Base-by-base conservation (phyloP, 92 coral and sea anemone genomes). In the Phenganax marumi region DNA sequence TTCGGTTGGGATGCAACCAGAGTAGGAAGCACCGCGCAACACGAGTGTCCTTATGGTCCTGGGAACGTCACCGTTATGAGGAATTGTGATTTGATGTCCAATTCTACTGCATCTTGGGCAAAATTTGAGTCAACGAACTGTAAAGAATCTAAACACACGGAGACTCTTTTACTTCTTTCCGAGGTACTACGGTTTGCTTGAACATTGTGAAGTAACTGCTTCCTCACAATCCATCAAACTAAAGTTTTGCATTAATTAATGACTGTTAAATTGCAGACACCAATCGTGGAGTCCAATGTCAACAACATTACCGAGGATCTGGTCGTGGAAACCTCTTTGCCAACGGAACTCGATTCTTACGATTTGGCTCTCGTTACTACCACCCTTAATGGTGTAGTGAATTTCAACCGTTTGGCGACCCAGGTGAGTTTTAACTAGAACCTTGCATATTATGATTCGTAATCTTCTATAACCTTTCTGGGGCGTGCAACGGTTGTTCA, bases 41-140 rank as follows among this genome's bases (percentile, higher is more conserved):
- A 78, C 68, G 14, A 26, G 13, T 78, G 83, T 52, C 83, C 83
- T 1, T 63, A 78, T 78, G 83, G 83, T 24, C 83, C 83, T 46
- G 52, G 54, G 4, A 63, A 63, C 22, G 83, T 50, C 19, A 78
- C 56, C 5, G 17, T 78, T 18, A 49, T 19, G 18, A 24, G 83
- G n/a, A 19, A 3, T 17, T 78, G 83, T 49, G 5, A 14, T 43
- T 61, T 19, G 56, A 12, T 33, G 5, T 49, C 54, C 8, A 50
- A 24, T 10, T 33, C 70, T 8, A 43, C 26, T 8, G 56, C 73
- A 3, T 61, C 58, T 16, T 78, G 83, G 83, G 60, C 55, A 7
- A 12, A 17, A 48, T 52, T 78, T 51, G 73, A 78, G 14, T 33
- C 83, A 17, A 56, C 71, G 18, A 26, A 14, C 12, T 78, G 83